These are phyloP conservation scores for Carcharodon carcharias DNA, from an alignment of 2,797 vertebrate genomes.

Conservation along the genomic window DNA sequence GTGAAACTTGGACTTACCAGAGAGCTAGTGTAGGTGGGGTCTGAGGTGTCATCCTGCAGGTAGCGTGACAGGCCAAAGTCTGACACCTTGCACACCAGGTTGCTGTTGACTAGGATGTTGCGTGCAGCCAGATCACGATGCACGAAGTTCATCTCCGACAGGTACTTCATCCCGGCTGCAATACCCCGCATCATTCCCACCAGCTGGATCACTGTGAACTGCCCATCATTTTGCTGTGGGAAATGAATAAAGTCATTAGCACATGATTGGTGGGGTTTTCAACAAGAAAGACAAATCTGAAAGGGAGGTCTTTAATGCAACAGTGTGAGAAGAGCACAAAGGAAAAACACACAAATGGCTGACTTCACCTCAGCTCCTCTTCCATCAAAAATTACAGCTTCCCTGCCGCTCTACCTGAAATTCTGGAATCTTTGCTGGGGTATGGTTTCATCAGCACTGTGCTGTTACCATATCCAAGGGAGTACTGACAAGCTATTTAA, in stretches of 20 bases:
- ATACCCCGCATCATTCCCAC: constrained; percentile 97
- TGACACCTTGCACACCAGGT: constrained; percentile 94
- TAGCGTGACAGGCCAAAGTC: constrained; percentile 96
- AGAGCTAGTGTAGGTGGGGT: constrained; percentile 96
- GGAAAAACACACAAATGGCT: not conserved
- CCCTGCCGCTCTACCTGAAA: not conserved
- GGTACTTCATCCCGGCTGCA: constrained; percentile 93
- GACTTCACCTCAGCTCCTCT: not conserved
- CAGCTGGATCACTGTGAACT: constrained; percentile 96
- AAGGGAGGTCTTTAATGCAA: too few relatives aligned
- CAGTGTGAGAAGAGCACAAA: too few relatives aligned
- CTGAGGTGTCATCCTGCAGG: constrained; percentile 90
- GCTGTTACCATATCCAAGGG: not conserved
- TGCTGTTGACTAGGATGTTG: constrained; percentile 97
- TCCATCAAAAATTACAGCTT: not conserved
- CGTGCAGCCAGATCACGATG: constrained; percentile 92
- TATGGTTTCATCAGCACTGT: not conserved
- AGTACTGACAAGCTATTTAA: not conserved
- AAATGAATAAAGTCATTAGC: not conserved
- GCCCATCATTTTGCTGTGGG: constrained; percentile 89
- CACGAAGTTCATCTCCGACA: constrained; percentile 95
- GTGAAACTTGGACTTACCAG: constrained; percentile 65
- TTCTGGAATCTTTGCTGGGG: not conserved
- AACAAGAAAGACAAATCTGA: not conserved
- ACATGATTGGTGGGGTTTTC: not conserved